These are phyloP conservation scores for Ploceus nigricollis DNA, from an alignment of 2,113 vertebrate genomes.

Conservation along the genomic window DNA sequence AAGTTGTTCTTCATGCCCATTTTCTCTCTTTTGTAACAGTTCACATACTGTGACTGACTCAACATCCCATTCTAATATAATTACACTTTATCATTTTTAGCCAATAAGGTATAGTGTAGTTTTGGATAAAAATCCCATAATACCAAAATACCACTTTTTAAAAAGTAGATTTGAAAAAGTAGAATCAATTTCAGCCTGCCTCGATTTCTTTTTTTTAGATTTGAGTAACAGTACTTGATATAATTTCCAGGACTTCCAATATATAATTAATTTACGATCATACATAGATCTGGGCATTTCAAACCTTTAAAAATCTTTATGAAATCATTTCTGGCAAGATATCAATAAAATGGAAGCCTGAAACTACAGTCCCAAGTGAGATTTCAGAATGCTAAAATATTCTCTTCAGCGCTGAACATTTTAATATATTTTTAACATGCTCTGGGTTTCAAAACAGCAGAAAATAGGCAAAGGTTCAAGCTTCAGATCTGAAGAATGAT, in stretches of 20 bases:
- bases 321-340: conserved; percentile 10
- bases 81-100: not conserved
- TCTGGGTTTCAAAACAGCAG: conserved; percentile 26
- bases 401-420: not conserved
- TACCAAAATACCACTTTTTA: not conserved
- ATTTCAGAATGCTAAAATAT: conserved; percentile 23
- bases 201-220: not conserved
- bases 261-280: not conserved
- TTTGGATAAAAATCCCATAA: not conserved
- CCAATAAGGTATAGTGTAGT: not conserved
- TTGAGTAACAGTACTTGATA: not conserved
- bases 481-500: not conserved
- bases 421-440: conserved; percentile 1
- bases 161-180: not conserved
- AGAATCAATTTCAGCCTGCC: not conserved
- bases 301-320: not conserved
- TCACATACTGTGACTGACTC: not conserved
- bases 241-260: not conserved
- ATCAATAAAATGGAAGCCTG: conserved; percentile 3
- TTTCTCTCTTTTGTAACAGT: conserved; percentile 14
- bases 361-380: not conserved
- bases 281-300: not conserved
- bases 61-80: not conserved
- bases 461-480: conserved; percentile 9
- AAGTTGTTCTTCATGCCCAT: not conserved